Conservation (phyloP, 2,113 vertebrate species). For the Dolichallabes microphthalmus region DNA sequence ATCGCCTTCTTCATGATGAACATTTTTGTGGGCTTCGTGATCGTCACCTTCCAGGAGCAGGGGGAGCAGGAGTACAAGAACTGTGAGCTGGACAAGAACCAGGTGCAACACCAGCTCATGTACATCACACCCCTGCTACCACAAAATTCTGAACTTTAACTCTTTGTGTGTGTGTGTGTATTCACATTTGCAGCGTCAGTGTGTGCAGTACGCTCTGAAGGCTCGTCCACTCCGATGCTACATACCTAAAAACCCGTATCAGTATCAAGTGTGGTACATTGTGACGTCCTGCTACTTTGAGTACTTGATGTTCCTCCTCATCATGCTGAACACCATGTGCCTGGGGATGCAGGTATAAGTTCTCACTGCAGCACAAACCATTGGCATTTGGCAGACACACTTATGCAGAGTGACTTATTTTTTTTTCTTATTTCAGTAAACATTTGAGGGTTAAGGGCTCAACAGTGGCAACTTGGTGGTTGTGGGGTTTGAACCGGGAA, state of each 20-base stretch:
- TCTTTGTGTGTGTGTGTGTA: neutral
- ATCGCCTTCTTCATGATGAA: slow-evolving; percentile 99
- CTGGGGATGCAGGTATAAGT: slow-evolving; percentile 88
- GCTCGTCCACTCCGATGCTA: slow-evolving; percentile 87
- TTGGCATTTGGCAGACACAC: too few species aligned
- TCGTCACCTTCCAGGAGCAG: slow-evolving; percentile 89
- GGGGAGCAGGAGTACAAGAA: slow-evolving; percentile 88
- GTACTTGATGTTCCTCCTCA: slow-evolving; percentile 94
- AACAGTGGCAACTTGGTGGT: too few species aligned
- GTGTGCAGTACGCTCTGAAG: slow-evolving; percentile 92
- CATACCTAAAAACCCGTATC: slow-evolving; percentile 90
- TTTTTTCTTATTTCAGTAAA: too few species aligned
- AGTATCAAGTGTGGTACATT: slow-evolving; percentile 92
- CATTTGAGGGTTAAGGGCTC: too few species aligned
- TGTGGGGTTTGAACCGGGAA: too few species aligned
- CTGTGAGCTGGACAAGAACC: slow-evolving; percentile 93
- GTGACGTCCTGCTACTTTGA: slow-evolving; percentile 96
- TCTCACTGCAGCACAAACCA: neutral
- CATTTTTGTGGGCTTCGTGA: slow-evolving; percentile 93
- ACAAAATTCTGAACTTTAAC: neutral
- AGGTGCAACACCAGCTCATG: slow-evolving; percentile 57
- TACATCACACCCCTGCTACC: neutral
- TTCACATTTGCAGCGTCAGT: slow-evolving; percentile 80
- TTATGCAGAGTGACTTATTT: too few species aligned
- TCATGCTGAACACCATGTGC: slow-evolving; percentile 92